Conservation (phyloP, 2,888 invertebrate genomes). For the Dinocampus coccinellae region DNA sequence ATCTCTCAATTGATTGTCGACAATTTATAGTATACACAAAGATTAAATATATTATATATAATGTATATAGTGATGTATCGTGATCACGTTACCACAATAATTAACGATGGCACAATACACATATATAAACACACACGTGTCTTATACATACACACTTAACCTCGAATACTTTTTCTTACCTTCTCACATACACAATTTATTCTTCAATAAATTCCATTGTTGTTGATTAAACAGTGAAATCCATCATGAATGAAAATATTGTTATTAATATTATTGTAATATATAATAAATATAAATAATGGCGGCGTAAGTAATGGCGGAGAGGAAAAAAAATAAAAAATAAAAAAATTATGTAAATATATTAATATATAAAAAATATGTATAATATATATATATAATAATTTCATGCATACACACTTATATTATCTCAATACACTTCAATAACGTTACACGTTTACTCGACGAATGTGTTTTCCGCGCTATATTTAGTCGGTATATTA, state of each 20-base stretch:
- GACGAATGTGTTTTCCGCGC: conserved; percentile 25
- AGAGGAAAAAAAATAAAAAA: not conserved
- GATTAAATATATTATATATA: not conserved
- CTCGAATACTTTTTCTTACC: too few species aligned
- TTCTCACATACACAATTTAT: not conserved
- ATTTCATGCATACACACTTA: not conserved
- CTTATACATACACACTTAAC: not conserved
- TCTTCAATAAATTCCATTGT: not conserved
- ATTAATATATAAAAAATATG: not conserved
- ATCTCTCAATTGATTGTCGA: not conserved
- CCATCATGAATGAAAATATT: too few species aligned
- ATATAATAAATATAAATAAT: too few species aligned
- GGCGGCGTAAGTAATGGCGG: too few species aligned
- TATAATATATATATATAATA: not conserved
- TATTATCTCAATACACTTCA: too few species aligned
- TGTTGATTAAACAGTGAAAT: not conserved
- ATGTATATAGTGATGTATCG: not conserved
- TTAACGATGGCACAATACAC: not conserved
- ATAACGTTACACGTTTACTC: conserved; percentile 26
- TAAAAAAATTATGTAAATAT: not conserved
- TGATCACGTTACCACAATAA: not conserved
- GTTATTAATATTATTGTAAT: too few species aligned
- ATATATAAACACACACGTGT: not conserved
- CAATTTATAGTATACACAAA: not conserved
- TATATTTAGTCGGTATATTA: conserved; percentile 26